Evolutionary conservation across 2,888 invertebrate genomes (phyloP).

Genomic region (Rhagonycha fulva): DNA sequence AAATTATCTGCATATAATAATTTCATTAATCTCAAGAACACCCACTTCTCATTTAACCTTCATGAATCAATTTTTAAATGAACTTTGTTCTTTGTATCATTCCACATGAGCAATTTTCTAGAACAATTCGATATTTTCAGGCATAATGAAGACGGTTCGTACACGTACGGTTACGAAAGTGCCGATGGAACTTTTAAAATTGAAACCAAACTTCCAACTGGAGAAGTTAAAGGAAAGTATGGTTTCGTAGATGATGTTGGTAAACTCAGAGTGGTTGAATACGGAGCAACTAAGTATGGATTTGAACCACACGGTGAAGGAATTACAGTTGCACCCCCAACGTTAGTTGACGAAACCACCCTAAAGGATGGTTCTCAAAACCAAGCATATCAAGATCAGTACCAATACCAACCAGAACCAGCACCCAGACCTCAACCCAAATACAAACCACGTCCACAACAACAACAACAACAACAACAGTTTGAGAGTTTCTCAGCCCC

Average conservation of each 20-base stretch:
- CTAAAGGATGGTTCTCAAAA: conserved; percentile 51
- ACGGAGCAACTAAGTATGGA: conserved; percentile 86
- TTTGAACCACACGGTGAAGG: conserved; percentile 88
- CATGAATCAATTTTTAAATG: not conserved
- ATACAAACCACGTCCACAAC: conserved; percentile 36
- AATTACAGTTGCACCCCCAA: conserved; percentile 75
- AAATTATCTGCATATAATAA: not conserved
- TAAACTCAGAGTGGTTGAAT: conserved; percentile 82
- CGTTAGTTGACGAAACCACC: conserved; percentile 63
- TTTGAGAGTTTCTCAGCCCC: conserved; percentile 35
- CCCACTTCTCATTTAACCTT: not conserved
- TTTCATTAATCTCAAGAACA: not conserved
- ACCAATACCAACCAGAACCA: conserved; percentile 39
- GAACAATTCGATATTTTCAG: conserved; percentile 51
- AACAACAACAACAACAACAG: conserved; percentile 31
- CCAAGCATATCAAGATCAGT: conserved; percentile 54
- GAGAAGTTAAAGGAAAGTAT: conserved; percentile 89
- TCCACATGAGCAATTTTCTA: not conserved
- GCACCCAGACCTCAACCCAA: conserved; percentile 37
- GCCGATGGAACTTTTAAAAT: conserved; percentile 90
- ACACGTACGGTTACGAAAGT: conserved; percentile 88
- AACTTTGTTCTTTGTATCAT: not conserved
- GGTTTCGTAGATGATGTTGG: conserved; percentile 86
- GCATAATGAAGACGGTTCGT: conserved; percentile 88
- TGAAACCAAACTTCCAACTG: conserved; percentile 79